Percentiles rank a stretch among this genome's conserved stretches.
These are phyloP conservation scores for Drosophila cyrtoloma DNA, from an alignment of 2,888 invertebrate species.

Conservation along the genomic window DNA sequence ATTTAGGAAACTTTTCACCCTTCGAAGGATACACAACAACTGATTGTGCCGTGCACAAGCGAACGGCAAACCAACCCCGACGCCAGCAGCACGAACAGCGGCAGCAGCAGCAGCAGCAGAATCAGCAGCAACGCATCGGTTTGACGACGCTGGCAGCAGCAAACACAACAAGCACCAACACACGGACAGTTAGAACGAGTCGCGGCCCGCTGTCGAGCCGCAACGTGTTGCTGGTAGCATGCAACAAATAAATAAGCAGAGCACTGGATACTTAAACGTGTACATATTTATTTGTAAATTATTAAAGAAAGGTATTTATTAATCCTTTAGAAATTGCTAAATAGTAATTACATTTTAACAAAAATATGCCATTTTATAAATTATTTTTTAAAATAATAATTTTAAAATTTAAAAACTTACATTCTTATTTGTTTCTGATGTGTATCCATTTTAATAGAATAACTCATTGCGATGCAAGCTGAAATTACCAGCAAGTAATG, in stretches of 20 bases:
- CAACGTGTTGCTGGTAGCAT: slow-evolving; percentile 32
- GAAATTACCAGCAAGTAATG: background rate
- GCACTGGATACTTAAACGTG: background rate
- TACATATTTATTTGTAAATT: background rate
- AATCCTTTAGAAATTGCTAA: no score
- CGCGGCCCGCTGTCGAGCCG: slow-evolving; percentile 23
- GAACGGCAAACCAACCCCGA: slow-evolving; percentile 82
- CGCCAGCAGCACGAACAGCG: slow-evolving; percentile 47
- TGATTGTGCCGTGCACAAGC: slow-evolving; percentile 82
- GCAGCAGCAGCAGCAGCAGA: slow-evolving; percentile 40
- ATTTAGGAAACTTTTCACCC: slow-evolving; percentile 84
- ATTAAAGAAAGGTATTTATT: background rate
- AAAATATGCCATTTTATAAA: background rate
- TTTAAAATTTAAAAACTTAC: background rate
- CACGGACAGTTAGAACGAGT: background rate
- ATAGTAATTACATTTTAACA: background rate
- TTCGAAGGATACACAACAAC: slow-evolving; percentile 86
- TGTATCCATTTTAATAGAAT: background rate
- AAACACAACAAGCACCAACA: slow-evolving; percentile 33
- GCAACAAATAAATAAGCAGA: background rate
- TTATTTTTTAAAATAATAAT: background rate
- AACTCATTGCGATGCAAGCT: background rate
- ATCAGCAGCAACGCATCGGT: slow-evolving; percentile 43
- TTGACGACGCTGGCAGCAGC: slow-evolving; percentile 51
- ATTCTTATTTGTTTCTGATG: background rate